phyloP scores from a whole-genome alignment of 2,888 invertebrate genomes.

The Camptogramma bilineatum region DNA sequence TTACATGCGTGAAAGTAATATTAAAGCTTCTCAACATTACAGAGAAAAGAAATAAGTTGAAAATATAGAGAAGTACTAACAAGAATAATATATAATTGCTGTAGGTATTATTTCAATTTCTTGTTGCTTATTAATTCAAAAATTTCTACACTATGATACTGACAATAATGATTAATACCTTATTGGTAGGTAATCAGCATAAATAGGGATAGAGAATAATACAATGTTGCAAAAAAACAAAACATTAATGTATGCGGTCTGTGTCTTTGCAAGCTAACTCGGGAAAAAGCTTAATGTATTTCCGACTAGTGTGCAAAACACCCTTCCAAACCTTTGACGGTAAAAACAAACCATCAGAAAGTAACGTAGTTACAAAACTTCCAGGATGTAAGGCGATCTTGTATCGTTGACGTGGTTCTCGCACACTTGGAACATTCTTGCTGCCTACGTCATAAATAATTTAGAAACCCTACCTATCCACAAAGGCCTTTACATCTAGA shows the following conservation, averaged over 20 bases:
- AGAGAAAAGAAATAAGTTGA: slow-evolving; percentile 9
- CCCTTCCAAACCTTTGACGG: slow-evolving; percentile 18
- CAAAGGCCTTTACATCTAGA: background rate
- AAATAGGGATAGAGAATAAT: slow-evolving; percentile 4
- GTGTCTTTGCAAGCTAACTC: slow-evolving; percentile 9
- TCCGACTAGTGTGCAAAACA: slow-evolving; percentile 9
- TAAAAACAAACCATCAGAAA: slow-evolving; percentile 16
- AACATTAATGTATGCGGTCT: slow-evolving; percentile 12
- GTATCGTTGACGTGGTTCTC: slow-evolving; percentile 6
- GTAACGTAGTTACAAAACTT: slow-evolving; percentile 5
- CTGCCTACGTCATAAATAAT: slow-evolving; percentile 16
- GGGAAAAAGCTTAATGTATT: slow-evolving; percentile 10
- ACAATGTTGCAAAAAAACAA: slow-evolving; percentile 14
- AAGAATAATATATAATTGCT: slow-evolving; percentile 9
- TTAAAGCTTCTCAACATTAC: slow-evolving; percentile 25
- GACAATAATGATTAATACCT: slow-evolving; percentile 2
- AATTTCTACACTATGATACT: slow-evolving; percentile 24
- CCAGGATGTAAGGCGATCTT: slow-evolving; percentile 8
- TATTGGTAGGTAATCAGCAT: slow-evolving; percentile 17
- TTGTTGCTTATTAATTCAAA: slow-evolving; percentile 6
- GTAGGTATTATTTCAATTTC: slow-evolving; percentile 3
- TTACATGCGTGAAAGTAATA: slow-evolving; percentile 32
- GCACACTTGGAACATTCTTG: slow-evolving; percentile 9
- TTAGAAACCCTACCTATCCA: slow-evolving; percentile 9
- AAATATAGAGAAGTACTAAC: slow-evolving; percentile 13